Evolutionary conservation across 1,140 invertebrate genomes (phyloP).

Genomic region (Drosophila tropicalis): DNA sequence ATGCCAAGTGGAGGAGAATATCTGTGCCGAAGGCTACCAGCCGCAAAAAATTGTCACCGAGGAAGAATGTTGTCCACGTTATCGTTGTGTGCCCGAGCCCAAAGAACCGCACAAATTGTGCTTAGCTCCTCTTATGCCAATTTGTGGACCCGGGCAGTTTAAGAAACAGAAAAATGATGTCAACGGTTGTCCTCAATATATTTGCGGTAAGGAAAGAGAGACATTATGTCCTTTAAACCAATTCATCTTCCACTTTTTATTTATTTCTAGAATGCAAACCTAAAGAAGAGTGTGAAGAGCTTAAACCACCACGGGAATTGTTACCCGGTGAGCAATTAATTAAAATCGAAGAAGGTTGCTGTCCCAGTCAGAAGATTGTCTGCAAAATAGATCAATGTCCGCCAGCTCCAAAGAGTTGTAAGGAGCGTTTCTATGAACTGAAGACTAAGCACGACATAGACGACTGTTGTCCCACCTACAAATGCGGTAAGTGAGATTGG

Average conservation of each 20-base stretch:
- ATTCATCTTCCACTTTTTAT: not conserved
- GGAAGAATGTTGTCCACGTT: slow-evolving; percentile 88
- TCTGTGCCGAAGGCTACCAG: slow-evolving; percentile 85
- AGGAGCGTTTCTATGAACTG: slow-evolving; percentile 84
- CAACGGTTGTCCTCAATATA: slow-evolving; percentile 87
- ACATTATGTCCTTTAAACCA: too few species aligned
- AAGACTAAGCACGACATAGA: slow-evolving; percentile 82
- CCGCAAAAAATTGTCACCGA: slow-evolving; percentile 84
- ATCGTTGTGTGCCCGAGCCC: slow-evolving; percentile 86
- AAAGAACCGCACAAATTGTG: slow-evolving; percentile 84
- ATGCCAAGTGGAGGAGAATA: slow-evolving; percentile 85
- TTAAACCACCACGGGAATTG: slow-evolving; percentile 83
- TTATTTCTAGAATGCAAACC: slow-evolving; percentile 87
- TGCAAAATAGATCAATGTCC: slow-evolving; percentile 88
- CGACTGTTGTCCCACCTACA: slow-evolving; percentile 87
- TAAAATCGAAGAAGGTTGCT: slow-evolving; percentile 87
- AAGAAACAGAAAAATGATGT: slow-evolving; percentile 86
- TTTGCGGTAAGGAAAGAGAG: slow-evolving; percentile 86
- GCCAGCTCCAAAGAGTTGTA: slow-evolving; percentile 84
- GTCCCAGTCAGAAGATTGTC: slow-evolving; percentile 85
- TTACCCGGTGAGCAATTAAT: slow-evolving; percentile 86
- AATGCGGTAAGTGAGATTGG: slow-evolving; percentile 85
- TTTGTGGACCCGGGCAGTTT: slow-evolving; percentile 88
- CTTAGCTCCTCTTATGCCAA: slow-evolving; percentile 86
- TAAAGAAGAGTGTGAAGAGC: slow-evolving; percentile 86